These are phyloP conservation scores for Cryptocephalus primarius DNA, from an alignment of 2,888 invertebrate species.

Conservation along the genomic window DNA sequence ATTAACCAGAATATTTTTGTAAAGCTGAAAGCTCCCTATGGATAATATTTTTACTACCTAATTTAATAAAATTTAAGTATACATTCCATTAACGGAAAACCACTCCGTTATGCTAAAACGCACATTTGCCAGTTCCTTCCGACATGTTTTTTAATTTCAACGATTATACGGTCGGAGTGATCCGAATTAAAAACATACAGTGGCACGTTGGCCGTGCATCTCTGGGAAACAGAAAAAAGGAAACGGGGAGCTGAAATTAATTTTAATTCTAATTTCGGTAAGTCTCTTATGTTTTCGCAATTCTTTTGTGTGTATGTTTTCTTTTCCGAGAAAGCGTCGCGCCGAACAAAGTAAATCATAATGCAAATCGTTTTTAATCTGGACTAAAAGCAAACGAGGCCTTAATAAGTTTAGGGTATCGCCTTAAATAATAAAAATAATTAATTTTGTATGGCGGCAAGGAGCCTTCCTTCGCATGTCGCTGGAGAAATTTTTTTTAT, in stretches of 20 bases:
- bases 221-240: slow-evolving; percentile 1
- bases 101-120: no score
- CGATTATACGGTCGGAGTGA: slow-evolving; percentile 9
- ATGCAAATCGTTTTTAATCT: slow-evolving; percentile 31
- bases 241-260: slow-evolving; percentile 19
- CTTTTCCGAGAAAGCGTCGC: slow-evolving; percentile 18
- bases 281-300: slow-evolving; percentile 22
- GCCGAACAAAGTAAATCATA: slow-evolving; percentile 24
- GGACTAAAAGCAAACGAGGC: slow-evolving; percentile 26
- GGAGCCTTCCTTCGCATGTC: no score
- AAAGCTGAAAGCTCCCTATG: no score
- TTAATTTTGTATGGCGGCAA: slow-evolving; percentile 10
- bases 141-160: slow-evolving; percentile 17
- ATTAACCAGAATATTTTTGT: no score
- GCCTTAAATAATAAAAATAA: slow-evolving; percentile 19
- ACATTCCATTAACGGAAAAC: no score
- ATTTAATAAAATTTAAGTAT: no score
- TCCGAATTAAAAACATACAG: slow-evolving; percentile 25
- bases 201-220: slow-evolving; percentile 13
- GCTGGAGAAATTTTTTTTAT: no score
- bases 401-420: slow-evolving; percentile 23
- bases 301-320: slow-evolving; percentile 19
- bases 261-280: slow-evolving; percentile 27
- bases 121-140: slow-evolving; percentile 9
- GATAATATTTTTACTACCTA: no score